phyloP scores from a whole-genome alignment of 2,797 vertebrate species.

The Heliangelus exortis region DNA sequence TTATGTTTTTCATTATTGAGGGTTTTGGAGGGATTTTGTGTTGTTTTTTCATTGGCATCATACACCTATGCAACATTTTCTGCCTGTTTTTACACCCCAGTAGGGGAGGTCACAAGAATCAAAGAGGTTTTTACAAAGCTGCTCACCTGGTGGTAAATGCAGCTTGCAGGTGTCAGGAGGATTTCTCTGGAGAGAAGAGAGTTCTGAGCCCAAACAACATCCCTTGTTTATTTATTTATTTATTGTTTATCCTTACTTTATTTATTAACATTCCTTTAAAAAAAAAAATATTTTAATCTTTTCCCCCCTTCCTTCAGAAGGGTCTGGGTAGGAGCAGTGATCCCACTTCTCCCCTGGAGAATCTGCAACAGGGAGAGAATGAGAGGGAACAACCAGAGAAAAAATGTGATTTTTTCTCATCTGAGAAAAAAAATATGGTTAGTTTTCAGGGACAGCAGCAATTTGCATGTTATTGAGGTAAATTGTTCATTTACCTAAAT shows the following conservation, averaged over 20 bases:
- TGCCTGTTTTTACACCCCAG: neutral
- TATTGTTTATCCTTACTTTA: no score
- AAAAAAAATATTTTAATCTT: no score
- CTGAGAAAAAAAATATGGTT: no score
- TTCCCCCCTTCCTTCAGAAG: no score
- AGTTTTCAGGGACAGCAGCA: neutral
- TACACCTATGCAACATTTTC: neutral
- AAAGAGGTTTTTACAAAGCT: neutral
- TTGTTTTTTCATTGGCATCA: neutral
- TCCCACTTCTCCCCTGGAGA: no score
- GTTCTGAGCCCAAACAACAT: neutral
- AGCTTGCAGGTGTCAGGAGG: neutral
- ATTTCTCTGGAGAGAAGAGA: neutral
- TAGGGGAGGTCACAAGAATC: neutral
- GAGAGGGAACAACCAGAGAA: no score
- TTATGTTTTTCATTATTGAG: neutral
- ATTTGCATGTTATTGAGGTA: neutral
- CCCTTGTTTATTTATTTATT: neutral
- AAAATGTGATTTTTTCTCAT: no score
- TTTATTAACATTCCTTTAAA: no score
- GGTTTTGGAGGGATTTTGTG: neutral
- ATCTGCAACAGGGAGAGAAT: no score
- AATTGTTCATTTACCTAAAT: neutral
- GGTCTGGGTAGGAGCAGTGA: no score
- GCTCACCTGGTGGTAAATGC: neutral